phyloP scores from a whole-genome alignment of 2,888 invertebrate species.

The Acanthosepion esculentum region DNA sequence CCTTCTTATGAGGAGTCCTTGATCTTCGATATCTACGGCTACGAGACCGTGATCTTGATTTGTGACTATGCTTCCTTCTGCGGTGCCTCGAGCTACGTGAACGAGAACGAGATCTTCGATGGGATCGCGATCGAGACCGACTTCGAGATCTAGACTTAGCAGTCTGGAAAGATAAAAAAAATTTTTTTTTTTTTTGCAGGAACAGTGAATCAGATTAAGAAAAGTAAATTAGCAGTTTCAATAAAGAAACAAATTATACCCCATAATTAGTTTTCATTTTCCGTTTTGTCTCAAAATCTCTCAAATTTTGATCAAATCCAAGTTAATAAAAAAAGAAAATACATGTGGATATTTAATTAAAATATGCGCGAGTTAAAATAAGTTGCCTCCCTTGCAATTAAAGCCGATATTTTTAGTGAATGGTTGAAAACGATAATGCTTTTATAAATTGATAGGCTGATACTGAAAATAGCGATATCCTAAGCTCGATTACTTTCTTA shows the following conservation, averaged over 20 bases:
- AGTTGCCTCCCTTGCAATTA: no score
- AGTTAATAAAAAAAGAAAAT: no score
- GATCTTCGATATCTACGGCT: not conserved
- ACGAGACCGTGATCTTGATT: constrained; percentile 34
- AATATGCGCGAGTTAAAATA: no score
- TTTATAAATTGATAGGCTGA: no score
- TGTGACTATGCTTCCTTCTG: not conserved
- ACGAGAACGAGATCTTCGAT: not conserved
- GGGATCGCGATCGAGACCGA: not conserved
- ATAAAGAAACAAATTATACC: not conserved
- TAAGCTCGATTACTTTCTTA: no score
- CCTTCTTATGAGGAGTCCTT: constrained; percentile 14
- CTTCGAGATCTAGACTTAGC: constrained; percentile 15
- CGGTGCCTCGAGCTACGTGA: constrained; percentile 12
- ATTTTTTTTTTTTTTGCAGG: not conserved
- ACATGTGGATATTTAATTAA: no score
- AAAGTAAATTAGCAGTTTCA: not conserved
- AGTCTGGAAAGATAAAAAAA: not conserved
- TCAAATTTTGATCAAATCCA: no score
- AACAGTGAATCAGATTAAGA: not conserved
- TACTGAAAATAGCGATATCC: no score
- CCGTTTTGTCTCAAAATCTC: no score
- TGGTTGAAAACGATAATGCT: no score
- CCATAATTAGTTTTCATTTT: no score
- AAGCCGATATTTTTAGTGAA: no score